Percentiles rank a stretch among this genome's conserved stretches.
Evolutionary conservation across 1,140 invertebrate genomes (phyloP).

Genomic region (Cryptotermes secundus): DNA sequence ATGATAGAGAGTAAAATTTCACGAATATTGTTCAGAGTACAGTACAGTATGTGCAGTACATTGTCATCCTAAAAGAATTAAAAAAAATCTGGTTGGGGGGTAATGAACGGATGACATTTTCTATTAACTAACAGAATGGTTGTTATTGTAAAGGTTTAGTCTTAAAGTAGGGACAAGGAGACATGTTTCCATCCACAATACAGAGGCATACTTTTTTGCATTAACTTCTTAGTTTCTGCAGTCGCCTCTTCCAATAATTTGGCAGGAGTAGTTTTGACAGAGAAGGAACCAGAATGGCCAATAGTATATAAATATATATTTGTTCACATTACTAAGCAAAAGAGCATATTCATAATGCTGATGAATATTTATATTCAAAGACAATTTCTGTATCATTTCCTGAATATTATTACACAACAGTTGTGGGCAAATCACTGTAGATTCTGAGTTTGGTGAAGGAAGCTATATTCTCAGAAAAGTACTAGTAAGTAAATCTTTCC

Average conservation of each 20-base stretch:
- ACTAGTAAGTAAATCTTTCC: not conserved
- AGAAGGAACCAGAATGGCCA: not conserved
- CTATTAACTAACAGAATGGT: not conserved
- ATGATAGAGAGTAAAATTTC: not conserved
- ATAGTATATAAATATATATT: not conserved
- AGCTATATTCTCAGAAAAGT: not conserved
- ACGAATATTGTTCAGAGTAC: not conserved
- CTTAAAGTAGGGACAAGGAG: not conserved
- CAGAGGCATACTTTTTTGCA: not conserved
- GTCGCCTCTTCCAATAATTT: not conserved
- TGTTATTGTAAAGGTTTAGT: not conserved
- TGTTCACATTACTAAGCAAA: not conserved
- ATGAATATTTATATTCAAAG: not conserved
- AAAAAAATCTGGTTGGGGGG: not conserved
- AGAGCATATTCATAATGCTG: not conserved
- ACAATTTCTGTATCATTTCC: not conserved
- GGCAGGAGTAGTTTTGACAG: not conserved
- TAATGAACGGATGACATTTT: not conserved
- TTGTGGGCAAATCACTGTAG: not conserved
- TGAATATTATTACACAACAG: not conserved
- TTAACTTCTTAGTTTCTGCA: conserved; percentile 1
- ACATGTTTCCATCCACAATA: not conserved
- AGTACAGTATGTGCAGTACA: conserved; percentile 13
- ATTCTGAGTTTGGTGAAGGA: not conserved
- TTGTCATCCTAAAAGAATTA: not conserved